Conservation (phyloP, 2,113 vertebrate genomes). For the Scomber colias region DNA sequence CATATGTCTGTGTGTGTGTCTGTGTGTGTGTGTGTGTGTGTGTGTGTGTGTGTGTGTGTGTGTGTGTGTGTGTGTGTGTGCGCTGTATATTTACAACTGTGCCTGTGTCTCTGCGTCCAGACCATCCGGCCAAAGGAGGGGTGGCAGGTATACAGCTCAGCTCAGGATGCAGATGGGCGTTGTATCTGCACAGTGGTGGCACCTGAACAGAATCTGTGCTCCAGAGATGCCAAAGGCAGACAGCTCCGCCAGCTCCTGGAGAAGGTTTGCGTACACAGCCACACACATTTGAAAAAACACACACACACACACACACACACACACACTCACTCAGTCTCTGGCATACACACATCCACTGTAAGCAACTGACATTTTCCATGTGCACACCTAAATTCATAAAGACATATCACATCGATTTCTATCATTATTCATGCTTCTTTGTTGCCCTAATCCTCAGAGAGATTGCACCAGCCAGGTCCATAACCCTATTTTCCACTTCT, state of each 20-base stretch:
- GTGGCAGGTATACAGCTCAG: slow-evolving; percentile 99
- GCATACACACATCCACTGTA: slow-evolving; percentile 12
- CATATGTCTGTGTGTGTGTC: neutral
- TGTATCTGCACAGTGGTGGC: slow-evolving; percentile 99
- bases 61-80: slow-evolving; percentile 6
- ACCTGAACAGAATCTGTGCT: slow-evolving; percentile 97
- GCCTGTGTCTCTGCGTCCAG: slow-evolving; percentile 77
- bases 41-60: slow-evolving; percentile 6
- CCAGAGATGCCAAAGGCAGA: slow-evolving; percentile 96
- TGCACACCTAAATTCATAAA: slow-evolving; percentile 39
- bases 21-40: slow-evolving; percentile 8
- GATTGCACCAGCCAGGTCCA: slow-evolving; percentile 59
- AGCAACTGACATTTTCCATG: neutral
- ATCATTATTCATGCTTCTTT: slow-evolving; percentile 48
- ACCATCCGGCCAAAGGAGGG: slow-evolving; percentile 96
- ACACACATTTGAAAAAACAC: slow-evolving; percentile 18
- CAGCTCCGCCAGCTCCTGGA: slow-evolving; percentile 97
- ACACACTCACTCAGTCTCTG: neutral
- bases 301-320: slow-evolving; percentile 2
- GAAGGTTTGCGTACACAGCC: slow-evolving; percentile 86
- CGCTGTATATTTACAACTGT: slow-evolving; percentile 17
- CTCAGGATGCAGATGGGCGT: slow-evolving; percentile 96
- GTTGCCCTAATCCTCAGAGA: slow-evolving; percentile 51
- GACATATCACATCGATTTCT: slow-evolving; percentile 44
- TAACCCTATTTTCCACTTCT: slow-evolving; percentile 56